A percentile compares a stretch with the other conserved stretches of the same genome.
Conservation (phyloP, 2,797 vertebrate species). For the Rachycentron canadum region DNA sequence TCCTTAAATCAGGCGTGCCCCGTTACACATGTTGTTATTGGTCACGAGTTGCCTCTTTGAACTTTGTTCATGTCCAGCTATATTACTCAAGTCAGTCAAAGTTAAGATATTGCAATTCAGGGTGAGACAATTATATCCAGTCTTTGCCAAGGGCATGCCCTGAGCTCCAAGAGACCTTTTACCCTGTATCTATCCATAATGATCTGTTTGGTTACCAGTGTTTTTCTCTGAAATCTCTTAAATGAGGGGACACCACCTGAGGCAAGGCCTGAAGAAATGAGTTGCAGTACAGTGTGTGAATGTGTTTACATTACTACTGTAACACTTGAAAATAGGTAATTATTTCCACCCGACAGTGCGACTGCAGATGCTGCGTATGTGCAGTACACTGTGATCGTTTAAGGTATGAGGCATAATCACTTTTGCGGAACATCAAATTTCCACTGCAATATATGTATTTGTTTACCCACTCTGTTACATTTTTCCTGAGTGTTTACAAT, state of each 20-base stretch:
- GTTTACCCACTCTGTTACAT: not conserved
- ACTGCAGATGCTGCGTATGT: not conserved
- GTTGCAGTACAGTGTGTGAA: conserved; percentile 5
- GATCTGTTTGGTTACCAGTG: conserved; percentile 60
- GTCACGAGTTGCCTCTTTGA: conserved; percentile 2
- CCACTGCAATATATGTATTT: not conserved
- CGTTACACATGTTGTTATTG: not conserved
- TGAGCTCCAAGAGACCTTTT: conserved; percentile 69
- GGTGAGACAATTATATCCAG: conserved; percentile 61
- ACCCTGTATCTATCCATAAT: conserved; percentile 66
- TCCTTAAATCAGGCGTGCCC: not conserved
- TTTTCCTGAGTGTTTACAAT: not conserved
- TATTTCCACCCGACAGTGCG: conserved; percentile 5
- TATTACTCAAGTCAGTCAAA: conserved; percentile 49
- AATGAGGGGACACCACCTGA: conserved; percentile 63
- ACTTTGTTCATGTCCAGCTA: conserved; percentile 14
- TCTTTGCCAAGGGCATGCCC: conserved; percentile 70
- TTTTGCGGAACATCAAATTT: not conserved
- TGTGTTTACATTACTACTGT: conserved; percentile 56
- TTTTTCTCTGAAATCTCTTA: conserved; percentile 46
- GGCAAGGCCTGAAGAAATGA: conserved; percentile 62
- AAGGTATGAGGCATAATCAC: not conserved
- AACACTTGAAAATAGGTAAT: conserved; percentile 37
- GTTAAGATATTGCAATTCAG: conserved; percentile 63
- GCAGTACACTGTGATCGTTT: not conserved